These are phyloP conservation scores for Incurvaria masculella DNA, from an alignment of 2,888 invertebrate species.

Conservation along the genomic window DNA sequence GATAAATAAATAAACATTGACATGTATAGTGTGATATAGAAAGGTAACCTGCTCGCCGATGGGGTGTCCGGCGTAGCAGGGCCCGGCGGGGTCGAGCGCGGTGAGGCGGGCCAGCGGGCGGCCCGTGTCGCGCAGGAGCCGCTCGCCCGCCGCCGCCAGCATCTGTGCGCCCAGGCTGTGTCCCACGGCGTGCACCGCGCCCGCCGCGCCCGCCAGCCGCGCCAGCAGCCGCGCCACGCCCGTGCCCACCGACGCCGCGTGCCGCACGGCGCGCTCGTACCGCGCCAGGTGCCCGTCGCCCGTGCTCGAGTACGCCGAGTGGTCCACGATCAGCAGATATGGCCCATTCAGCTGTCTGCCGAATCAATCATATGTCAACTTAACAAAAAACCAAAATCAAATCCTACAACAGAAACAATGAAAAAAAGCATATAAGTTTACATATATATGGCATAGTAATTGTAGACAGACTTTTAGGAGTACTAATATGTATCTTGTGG, in stretches of 20 bases:
- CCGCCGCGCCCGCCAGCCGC: constrained; percentile 24
- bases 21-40: too few relatives aligned
- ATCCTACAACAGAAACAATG: too few relatives aligned
- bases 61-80: background rate
- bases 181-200: constrained; percentile 37
- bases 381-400: too few relatives aligned
- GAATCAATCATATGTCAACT: too few relatives aligned
- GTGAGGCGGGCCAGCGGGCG: background rate
- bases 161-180: constrained; percentile 46
- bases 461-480: too few relatives aligned
- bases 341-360: too few relatives aligned
- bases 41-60: background rate
- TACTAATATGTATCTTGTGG: too few relatives aligned
- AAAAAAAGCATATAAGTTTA: too few relatives aligned
- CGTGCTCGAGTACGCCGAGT: constrained; percentile 37
- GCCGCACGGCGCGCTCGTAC: constrained; percentile 38
- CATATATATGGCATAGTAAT: too few relatives aligned
- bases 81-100: background rate
- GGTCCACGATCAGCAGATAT: constrained; percentile 22
- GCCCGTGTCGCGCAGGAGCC: background rate
- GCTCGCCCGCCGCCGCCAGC: constrained; percentile 29
- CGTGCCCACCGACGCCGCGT: constrained; percentile 33
- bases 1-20: too few relatives aligned
- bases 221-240: constrained; percentile 34
- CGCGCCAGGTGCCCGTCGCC: constrained; percentile 33